Evolutionary conservation across 2,888 invertebrate species (phyloP).

Genomic region (Anaspis maculata): DNA sequence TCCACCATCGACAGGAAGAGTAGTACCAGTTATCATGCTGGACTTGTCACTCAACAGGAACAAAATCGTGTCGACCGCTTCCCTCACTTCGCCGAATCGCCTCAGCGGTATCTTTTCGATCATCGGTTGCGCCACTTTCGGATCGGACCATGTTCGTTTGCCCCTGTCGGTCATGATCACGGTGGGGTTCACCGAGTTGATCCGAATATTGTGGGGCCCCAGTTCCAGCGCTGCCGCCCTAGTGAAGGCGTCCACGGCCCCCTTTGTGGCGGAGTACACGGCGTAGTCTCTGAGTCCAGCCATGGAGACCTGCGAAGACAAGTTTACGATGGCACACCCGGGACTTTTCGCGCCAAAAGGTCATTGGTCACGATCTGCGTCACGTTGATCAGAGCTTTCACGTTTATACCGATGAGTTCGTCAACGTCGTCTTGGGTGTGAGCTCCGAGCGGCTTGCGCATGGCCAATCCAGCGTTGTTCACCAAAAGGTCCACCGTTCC

Average conservation of each 20-base stretch:
- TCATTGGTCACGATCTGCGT: constrained; percentile 72
- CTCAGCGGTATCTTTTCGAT: constrained; percentile 74
- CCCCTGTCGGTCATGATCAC: constrained; percentile 93
- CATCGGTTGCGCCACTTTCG: constrained; percentile 62
- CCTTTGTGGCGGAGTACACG: constrained; percentile 80
- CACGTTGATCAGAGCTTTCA: constrained; percentile 77
- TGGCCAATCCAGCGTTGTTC: neutral
- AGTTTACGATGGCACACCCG: constrained; percentile 81
- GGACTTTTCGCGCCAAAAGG: constrained; percentile 60
- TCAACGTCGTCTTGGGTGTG: constrained; percentile 39
- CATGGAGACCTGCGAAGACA: constrained; percentile 81
- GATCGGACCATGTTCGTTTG: constrained; percentile 71
- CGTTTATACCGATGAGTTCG: constrained; percentile 66
- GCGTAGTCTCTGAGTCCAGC: constrained; percentile 68
- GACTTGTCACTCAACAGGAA: constrained; percentile 74
- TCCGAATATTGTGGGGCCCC: constrained; percentile 73
- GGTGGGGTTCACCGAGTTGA: constrained; percentile 91
- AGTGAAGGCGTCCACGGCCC: constrained; percentile 79
- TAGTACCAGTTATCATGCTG: constrained; percentile 71
- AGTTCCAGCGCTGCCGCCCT: constrained; percentile 79
- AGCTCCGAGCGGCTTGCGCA: neutral
- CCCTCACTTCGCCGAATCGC: constrained; percentile 64
- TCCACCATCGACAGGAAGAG: constrained; percentile 77
- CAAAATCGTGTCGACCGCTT: constrained; percentile 70
- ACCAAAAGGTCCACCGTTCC: constrained; percentile 53